A percentile compares a stretch with the other conserved stretches of the same genome.
These are phyloP conservation scores for Troides helena DNA, from an alignment of 2,888 invertebrate species.

Conservation along the genomic window DNA sequence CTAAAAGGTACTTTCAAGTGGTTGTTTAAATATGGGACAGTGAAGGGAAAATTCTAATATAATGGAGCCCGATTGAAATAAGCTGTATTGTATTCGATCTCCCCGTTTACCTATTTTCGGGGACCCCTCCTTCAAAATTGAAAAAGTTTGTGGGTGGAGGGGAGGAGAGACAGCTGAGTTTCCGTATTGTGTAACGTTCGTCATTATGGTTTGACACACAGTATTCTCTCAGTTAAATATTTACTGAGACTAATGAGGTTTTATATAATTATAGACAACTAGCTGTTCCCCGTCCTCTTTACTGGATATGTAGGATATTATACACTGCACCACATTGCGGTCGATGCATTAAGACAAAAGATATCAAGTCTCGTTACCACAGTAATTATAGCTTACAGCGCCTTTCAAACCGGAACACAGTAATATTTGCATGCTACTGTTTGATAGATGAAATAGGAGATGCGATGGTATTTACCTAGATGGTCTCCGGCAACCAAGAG, in stretches of 20 bases:
- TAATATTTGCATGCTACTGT: too few species aligned
- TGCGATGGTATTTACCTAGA: too few species aligned
- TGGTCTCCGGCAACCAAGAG: too few species aligned
- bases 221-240: constrained; percentile 28
- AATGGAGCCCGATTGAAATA: constrained; percentile 19
- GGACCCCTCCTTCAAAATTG: constrained; percentile 19
- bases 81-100: constrained; percentile 25
- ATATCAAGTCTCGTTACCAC: too few species aligned
- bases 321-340: too few species aligned
- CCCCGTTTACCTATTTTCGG: constrained; percentile 16
- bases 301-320: too few species aligned
- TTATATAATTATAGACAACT: too few species aligned
- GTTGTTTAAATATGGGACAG: constrained; percentile 6
- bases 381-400: too few species aligned
- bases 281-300: too few species aligned
- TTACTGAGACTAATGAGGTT: neutral
- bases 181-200: constrained; percentile 32
- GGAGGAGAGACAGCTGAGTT: neutral
- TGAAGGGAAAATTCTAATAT: constrained; percentile 23
- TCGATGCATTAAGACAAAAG: too few species aligned
- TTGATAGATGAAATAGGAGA: too few species aligned
- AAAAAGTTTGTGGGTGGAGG: constrained; percentile 19
- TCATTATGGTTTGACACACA: constrained; percentile 38
- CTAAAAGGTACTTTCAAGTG: neutral
- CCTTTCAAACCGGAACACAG: too few species aligned